These are phyloP conservation scores for Vanessa tameamea DNA, from an alignment of 1,140 invertebrate genomes.

Conservation along the genomic window DNA sequence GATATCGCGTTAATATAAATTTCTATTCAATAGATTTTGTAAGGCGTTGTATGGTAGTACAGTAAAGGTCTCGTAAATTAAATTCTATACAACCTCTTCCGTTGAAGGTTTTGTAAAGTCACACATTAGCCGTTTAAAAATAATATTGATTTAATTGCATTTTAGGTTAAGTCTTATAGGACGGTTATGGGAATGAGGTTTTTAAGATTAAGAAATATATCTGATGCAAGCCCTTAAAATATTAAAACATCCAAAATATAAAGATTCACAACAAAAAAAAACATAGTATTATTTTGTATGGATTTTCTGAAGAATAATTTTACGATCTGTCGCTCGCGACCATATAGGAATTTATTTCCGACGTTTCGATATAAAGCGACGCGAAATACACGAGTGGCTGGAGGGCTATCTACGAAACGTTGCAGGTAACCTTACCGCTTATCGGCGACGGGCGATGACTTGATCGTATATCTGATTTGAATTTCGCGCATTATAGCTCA, in stretches of 20 bases:
- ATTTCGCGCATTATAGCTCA: conserved; percentile 62
- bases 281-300: background rate
- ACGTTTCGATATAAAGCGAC: conserved; percentile 48
- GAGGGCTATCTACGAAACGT: conserved; percentile 49
- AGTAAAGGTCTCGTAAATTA: conserved; percentile 27
- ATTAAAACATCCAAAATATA: background rate
- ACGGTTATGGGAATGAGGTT: conserved; percentile 13
- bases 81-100: conserved; percentile 20
- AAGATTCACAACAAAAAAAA: background rate
- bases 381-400: conserved; percentile 49
- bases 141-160: conserved; percentile 36
- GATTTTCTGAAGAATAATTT: conserved; percentile 14
- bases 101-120: conserved; percentile 41
- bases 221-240: background rate
- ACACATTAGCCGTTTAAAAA: conserved; percentile 32
- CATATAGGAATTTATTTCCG: conserved; percentile 46
- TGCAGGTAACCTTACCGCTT: conserved; percentile 57
- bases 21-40: conserved; percentile 8
- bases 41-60: background rate
- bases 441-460: conserved; percentile 54
- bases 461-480: conserved; percentile 70
- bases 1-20: conserved; percentile 18
- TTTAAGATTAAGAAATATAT: conserved; percentile 4
- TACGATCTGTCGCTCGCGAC: conserved; percentile 14
- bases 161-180: conserved; percentile 16